These are phyloP conservation scores for Patella depressa DNA, from an alignment of 2,888 invertebrate species.

Conservation along the genomic window DNA sequence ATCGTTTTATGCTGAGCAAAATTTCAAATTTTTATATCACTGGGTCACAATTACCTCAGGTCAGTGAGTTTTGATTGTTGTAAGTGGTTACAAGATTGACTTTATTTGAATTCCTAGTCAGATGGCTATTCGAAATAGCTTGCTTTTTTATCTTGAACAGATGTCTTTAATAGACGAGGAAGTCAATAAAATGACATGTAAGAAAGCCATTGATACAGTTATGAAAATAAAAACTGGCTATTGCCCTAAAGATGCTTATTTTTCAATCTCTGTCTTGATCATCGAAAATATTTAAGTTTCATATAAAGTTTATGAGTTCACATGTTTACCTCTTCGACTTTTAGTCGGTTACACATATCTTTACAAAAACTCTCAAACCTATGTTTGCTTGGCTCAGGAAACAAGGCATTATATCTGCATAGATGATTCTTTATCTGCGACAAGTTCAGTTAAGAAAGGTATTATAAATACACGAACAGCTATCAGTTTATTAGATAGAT, in stretches of 20 bases:
- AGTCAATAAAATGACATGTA: no score
- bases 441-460: no score
- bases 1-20: neutral
- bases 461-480: no score
- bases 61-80: neutral
- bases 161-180: no score
- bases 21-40: neutral
- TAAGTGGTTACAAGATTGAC: neutral
- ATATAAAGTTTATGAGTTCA: no score
- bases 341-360: neutral
- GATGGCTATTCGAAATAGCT: no score
- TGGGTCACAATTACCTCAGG: neutral
- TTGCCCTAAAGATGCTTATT: neutral
- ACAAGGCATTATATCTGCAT: neutral
- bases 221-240: no score
- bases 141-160: no score
- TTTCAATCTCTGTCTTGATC: neutral
- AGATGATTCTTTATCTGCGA: neutral
- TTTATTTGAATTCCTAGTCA: no score
- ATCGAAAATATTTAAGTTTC: no score
- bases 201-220: no score
- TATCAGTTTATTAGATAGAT: no score
- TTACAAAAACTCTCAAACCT: neutral
- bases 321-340: neutral
- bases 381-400: neutral